Base-by-base conservation (phyloP, 2,113 vertebrate species). In the Proteles cristata region DNA sequence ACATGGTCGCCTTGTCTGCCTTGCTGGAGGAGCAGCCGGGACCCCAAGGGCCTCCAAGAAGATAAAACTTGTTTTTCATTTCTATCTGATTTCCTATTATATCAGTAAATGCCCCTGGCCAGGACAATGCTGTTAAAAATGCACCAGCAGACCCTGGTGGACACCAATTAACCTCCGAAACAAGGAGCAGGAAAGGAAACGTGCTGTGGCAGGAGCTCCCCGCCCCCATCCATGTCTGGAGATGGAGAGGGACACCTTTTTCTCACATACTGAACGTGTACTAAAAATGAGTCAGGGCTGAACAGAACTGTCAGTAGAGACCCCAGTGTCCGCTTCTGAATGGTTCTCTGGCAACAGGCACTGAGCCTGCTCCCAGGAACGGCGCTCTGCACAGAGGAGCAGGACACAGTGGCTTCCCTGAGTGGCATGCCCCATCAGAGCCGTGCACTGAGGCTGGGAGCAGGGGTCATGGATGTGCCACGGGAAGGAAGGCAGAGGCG, bases 241-340 rank as follows among this genome's bases (percentile, higher is more conserved):
- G 69, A 2, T 0, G 0, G 26, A 26, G 26, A 48, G 4, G 15
- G 66, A 61, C 28, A 11, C 14, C 82, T 58, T 61, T 35, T 77
- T 63, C 71, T 71, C 8, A 2, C 48, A 11, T 55, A 88, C 5
- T 63, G 92, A 93, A 53, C 50, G 26, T 53, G 43, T 25, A 43
- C 31, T 39, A 45, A 28, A 83, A 71, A 83, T 23, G 87, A 90
- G 61, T 90, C 82, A 86, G 16, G 19, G 61, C 53, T 0, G 66
- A 96, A 90, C 26, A 55, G 89, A 94, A 84, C 79, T 74, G 94
- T 48, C 80, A 39, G 35, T 21, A 33, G 81, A 53, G 61, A 93
- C 16, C 93, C 93, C 85, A 96, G 96, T 73, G 94, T 5, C 88
- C 0, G 1, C 83, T 87, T 86, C 85, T 92, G 83, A 97, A 48